Evolutionary conservation across 2,888 invertebrate species (phyloP), one percentile per base, ranked within the genome.

Genomic region (Tyria jacobaeae): DNA sequence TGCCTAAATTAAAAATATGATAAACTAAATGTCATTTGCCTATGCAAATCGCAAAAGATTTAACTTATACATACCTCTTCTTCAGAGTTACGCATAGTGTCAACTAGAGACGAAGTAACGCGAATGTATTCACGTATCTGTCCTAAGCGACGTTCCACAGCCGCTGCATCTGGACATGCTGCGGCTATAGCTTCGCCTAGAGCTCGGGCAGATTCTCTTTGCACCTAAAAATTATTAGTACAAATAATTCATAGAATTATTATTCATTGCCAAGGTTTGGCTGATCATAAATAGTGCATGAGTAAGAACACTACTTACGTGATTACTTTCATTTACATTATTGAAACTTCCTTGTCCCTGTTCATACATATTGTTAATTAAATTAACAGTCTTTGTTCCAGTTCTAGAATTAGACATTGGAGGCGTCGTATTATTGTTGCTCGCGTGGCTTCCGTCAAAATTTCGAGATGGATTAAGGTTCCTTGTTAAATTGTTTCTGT

Each of bases 51-150:
- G 61, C 67, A 60, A 55, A 14, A 50, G 44, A 60, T 34, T 6
- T 17, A 44, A 58, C 0, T 47, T 25, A 47, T 35, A 71, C 82
- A 64, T 89, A 96, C 96, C 92, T 96, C 96, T 87, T 96, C 96
- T 78, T 95, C 96, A 14, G 95, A 95, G 76, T 95, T 95, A 75
- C 95, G 95, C 91, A 96, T 95, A 44, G 95, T 96, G 60, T 96
- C 95, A 85, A 96, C 96, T 69, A 96, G 94, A 1, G 95, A 95
- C 31, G 96, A 95, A 6, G 96, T 96, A 41, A 96, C 95, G 79
- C 95, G 94, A 66, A 96, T 96, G 82, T 96, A 96, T 81, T 96
- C 96, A 54, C 96, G 90, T 69, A 97, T 96, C 87, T 96, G 96
- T 64, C 95, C 95, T 21, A 97, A 90, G 53, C 96, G 94, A 37